A percentile compares a stretch with the other conserved stretches of the same genome.
phyloP scores from a whole-genome alignment of 2,888 invertebrate species.

The Neria commutata region DNA sequence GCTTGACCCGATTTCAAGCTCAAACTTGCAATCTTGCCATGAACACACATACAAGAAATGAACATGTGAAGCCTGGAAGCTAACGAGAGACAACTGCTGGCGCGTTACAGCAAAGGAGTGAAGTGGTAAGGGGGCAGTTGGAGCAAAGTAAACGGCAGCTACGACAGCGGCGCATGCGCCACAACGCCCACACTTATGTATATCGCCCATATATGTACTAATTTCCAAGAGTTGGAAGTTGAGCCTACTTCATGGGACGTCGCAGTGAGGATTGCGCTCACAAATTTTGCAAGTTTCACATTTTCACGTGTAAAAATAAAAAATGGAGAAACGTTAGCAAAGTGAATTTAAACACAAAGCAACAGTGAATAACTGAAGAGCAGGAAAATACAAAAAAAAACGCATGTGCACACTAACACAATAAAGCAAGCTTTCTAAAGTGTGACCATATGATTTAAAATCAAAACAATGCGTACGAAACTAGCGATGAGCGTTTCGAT shows the following conservation, averaged over 20 bases:
- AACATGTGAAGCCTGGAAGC: no score
- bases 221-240: conserved; percentile 23
- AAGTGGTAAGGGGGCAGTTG: background rate
- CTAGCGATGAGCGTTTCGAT: no score
- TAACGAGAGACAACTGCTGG: conserved; percentile 2
- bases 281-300: conserved; percentile 25
- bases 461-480: no score
- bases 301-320: conserved; percentile 10
- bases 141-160: background rate
- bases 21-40: no score
- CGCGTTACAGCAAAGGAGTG: background rate
- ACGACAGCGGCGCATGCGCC: background rate
- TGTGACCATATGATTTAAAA: background rate
- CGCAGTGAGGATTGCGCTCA: conserved; percentile 24
- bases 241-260: conserved; percentile 27
- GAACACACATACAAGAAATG: no score
- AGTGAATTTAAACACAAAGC: no score
- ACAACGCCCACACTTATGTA: conserved; percentile 2
- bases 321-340: no score
- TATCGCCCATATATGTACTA: conserved; percentile 22
- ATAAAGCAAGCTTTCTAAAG: background rate
- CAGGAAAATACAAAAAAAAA: no score
- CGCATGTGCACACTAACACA: background rate
- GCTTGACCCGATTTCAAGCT: no score
- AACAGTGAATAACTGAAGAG: conserved; percentile 13